These are phyloP conservation scores for Dexiosoma caninum DNA, from an alignment of 2,888 invertebrate species.

Conservation along the genomic window DNA sequence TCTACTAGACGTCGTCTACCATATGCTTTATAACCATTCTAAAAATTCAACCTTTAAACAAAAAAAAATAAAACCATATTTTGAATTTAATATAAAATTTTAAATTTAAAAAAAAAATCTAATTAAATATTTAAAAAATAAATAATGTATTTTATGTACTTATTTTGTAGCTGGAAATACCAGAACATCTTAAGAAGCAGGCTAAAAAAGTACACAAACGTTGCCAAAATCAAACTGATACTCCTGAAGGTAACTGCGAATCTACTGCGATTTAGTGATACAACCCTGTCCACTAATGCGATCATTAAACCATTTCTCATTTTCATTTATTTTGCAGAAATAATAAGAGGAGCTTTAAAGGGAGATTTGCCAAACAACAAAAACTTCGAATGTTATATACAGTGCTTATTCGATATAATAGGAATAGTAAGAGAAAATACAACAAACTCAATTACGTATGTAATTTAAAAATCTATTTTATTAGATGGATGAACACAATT, in stretches of 20 bases:
- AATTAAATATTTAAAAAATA: too few species aligned
- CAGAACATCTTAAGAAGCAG: constrained; percentile 68
- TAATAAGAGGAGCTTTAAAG: constrained; percentile 56
- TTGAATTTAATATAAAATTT: too few species aligned
- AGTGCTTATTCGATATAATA: constrained; percentile 74
- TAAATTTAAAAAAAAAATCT: too few species aligned
- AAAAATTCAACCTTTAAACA: too few species aligned
- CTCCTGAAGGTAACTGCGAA: constrained; percentile 69
- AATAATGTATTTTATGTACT: not conserved
- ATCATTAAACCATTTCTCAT: not conserved
- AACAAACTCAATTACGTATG: not conserved
- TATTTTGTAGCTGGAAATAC: constrained; percentile 69
- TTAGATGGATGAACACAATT: constrained; percentile 72
- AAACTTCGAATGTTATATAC: constrained; percentile 73
- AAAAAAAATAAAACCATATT: too few species aligned
- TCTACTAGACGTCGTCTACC: too few species aligned
- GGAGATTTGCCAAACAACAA: constrained; percentile 68
- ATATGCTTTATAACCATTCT: too few species aligned
- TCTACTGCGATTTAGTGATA: not conserved
- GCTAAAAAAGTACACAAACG: constrained; percentile 70
- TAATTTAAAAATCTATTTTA: not conserved
- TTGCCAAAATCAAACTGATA: constrained; percentile 70
- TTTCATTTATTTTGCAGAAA: constrained; percentile 11
- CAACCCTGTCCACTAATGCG: not conserved
- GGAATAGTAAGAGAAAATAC: constrained; percentile 70